A percentile compares a stretch with the other conserved stretches of the same genome.
Conservation (phyloP, 2,797 vertebrate species). For the Sebastes minor region DNA sequence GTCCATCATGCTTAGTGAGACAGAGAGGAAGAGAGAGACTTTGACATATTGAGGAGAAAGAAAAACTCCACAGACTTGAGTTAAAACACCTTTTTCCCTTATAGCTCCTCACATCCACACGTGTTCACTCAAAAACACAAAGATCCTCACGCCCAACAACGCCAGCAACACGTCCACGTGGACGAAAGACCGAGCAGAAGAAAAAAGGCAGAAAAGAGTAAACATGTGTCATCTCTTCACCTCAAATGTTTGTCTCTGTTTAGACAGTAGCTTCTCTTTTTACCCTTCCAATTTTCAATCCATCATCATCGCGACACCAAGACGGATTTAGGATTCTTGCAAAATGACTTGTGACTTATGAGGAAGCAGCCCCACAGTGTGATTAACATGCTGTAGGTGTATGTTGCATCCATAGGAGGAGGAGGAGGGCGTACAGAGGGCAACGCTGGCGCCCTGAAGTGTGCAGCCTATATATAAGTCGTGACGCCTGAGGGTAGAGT, state of each 20-base stretch:
- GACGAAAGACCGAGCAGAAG: neutral
- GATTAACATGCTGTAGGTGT: slow-evolving; percentile 38
- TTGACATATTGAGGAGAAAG: slow-evolving; percentile 5
- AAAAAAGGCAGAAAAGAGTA: neutral
- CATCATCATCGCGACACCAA: slow-evolving; percentile 24
- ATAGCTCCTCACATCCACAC: neutral
- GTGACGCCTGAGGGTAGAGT: slow-evolving; percentile 54
- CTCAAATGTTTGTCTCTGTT: neutral
- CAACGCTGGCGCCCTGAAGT: slow-evolving; percentile 31
- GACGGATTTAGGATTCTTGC: slow-evolving; percentile 1
- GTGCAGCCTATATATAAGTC: slow-evolving; percentile 54
- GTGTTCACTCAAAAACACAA: neutral
- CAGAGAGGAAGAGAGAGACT: slow-evolving; percentile 11
- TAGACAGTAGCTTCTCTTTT: slow-evolving; percentile 10
- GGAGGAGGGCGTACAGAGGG: slow-evolving; percentile 17
- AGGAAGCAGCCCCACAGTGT: slow-evolving; percentile 17
- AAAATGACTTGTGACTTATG: neutral
- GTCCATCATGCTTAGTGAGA: slow-evolving; percentile 52
- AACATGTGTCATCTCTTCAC: slow-evolving; percentile 18
- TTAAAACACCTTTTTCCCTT: slow-evolving; percentile 6
- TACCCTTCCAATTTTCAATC: slow-evolving; percentile 27
- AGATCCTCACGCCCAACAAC: neutral
- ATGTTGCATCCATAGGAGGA: slow-evolving; percentile 17
- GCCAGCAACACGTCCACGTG: neutral
- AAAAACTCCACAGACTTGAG: neutral